A percentile compares a stretch with the other conserved stretches of the same genome.
These are phyloP conservation scores for Gallinago solitaria DNA, from an alignment of 2,797 vertebrate species.

Conservation along the genomic window DNA sequence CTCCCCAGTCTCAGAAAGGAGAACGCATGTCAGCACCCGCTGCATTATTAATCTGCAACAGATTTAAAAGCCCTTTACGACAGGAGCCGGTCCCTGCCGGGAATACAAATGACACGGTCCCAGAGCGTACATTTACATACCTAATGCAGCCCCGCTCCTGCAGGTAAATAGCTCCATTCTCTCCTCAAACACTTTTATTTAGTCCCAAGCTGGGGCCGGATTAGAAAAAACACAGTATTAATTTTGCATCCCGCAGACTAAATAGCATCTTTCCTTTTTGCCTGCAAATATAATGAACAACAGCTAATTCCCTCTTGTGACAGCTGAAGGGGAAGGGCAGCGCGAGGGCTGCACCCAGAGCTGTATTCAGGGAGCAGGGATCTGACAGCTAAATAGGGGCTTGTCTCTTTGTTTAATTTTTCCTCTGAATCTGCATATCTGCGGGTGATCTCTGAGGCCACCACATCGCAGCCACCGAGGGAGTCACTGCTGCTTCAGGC, in stretches of 20 bases:
- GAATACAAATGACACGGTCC: constrained; percentile 62
- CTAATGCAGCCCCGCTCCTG: constrained; percentile 38
- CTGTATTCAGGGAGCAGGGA: neutral
- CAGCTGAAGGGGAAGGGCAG: constrained; percentile 6
- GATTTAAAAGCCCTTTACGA: constrained; percentile 71
- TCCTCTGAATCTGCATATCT: neutral
- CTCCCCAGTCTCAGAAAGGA: neutral
- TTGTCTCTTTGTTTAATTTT: neutral
- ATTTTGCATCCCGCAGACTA: constrained; percentile 62
- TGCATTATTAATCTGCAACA: constrained; percentile 68
- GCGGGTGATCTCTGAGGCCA: neutral
- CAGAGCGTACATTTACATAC: constrained; percentile 41
- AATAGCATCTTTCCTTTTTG: constrained; percentile 25
- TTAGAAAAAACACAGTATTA: constrained; percentile 65
- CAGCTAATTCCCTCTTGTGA: constrained; percentile 5
- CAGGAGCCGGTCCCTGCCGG: constrained; percentile 41
- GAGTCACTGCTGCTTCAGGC: neutral
- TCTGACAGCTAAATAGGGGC: neutral
- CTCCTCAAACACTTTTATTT: constrained; percentile 63
- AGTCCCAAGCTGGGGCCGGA: constrained; percentile 66
- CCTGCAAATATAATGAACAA: neutral
- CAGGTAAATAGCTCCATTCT: constrained; percentile 22
- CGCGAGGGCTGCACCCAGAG: neutral
- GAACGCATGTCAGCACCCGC: neutral
- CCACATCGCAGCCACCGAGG: rapidly evolving